Base-by-base conservation (phyloP, 2,797 vertebrate genomes). In the Silurus aristotelis region DNA sequence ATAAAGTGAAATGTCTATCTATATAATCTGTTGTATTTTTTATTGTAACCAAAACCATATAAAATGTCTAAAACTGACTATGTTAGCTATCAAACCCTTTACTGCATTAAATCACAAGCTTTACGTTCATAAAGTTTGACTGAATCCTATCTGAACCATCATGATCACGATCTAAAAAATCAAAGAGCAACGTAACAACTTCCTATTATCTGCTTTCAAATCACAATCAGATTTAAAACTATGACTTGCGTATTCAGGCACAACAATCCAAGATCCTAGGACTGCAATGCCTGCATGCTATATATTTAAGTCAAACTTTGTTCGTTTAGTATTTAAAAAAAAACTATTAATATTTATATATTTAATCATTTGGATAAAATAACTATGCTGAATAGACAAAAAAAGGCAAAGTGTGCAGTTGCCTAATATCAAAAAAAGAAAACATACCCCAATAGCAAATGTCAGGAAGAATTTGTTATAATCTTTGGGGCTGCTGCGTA, bases 401-500 rank as follows among this genome's bases (percentile, higher is more conserved):
- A 38, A 38, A 25, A 63, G 3, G 17, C 15, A 60, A 78, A 78
- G 76, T 81, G 68, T 46, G 15, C 25, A 3, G 55, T 7, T 75
- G 38, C 10, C 58, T 56, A 17, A 25, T 25, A 38, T 72, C 5
- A 60, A 9, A 46, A 48, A 3, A 38, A 38, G 25, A 5, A 58
- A 83, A 96, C 96, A 95, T 93, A 99, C 98, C 97, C 97, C 97
- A 14, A 99, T 93, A 52, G 97, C 96, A 92, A 99, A 98, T 9
- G 98, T 99, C 93, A 99, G 95, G 90, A 99, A 99, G 92, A 96
- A 99, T 83, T 97, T 99, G 91, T 97, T 95, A 85, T 97, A 99
- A 85, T 99, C 97, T 91, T 96, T 97, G 89, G 98, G 97, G 91
- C 97, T 99, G 91, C 96, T 97, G 48, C 97, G 97, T 79, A 99